Evolutionary conservation across 1,140 invertebrate species (phyloP).

Genomic region (Gonioctena quinquepunctata): DNA sequence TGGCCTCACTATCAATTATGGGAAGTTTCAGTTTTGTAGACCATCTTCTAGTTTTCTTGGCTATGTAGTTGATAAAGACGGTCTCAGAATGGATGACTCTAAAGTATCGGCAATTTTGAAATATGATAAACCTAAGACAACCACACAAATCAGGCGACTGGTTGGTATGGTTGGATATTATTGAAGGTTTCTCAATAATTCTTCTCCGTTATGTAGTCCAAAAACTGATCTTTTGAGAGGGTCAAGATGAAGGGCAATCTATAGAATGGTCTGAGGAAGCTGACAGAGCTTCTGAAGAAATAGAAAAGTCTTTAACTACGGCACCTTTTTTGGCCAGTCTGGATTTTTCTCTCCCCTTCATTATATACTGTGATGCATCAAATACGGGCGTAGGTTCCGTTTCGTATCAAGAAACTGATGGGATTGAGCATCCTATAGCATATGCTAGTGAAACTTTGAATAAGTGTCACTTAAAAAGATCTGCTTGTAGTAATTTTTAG

Average conservation of each 20-base stretch:
- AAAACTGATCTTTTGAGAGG: slow-evolving; percentile 40
- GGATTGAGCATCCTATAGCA: slow-evolving; percentile 11
- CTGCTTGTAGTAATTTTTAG: slow-evolving; percentile 55
- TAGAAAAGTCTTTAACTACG: not conserved
- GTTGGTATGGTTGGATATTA: slow-evolving; percentile 21
- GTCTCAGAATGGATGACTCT: not conserved
- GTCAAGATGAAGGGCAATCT: not conserved
- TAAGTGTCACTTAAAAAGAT: slow-evolving; percentile 57
- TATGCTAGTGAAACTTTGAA: slow-evolving; percentile 51
- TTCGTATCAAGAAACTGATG: slow-evolving; percentile 22
- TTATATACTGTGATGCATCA: slow-evolving; percentile 35
- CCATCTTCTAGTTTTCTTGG: slow-evolving; percentile 5
- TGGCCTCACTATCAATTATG: not conserved
- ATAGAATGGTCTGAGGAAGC: not conserved
- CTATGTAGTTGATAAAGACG: not conserved
- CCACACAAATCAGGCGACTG: slow-evolving; percentile 26
- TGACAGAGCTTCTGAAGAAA: not conserved
- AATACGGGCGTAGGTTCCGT: slow-evolving; percentile 36
- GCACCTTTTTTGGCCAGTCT: slow-evolving; percentile 12
- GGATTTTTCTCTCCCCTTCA: slow-evolving; percentile 12
- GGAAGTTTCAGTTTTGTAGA: slow-evolving; percentile 9
- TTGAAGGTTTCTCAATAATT: slow-evolving; percentile 1
- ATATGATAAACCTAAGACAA: slow-evolving; percentile 36
- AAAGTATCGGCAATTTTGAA: slow-evolving; percentile 43
- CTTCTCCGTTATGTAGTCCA: not conserved